A percentile compares a stretch with the other conserved stretches of the same genome.
Conservation (phyloP, 2,113 vertebrate species). For the Collichthys lucidus region DNA sequence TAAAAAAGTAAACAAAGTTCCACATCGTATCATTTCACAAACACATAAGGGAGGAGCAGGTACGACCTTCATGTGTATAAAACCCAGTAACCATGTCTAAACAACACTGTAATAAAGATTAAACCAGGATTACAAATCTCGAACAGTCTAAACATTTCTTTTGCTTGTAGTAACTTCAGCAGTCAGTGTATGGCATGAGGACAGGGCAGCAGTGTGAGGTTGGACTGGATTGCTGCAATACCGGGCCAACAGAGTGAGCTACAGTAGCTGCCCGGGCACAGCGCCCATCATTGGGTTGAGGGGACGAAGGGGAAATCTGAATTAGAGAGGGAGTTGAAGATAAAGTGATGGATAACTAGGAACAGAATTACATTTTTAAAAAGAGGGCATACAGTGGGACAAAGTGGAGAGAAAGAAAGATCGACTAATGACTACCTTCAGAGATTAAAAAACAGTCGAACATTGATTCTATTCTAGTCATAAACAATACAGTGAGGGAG, state of each 20-base stretch:
- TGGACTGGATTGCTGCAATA: constrained; percentile 12
- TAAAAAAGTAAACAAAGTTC: constrained; percentile 21
- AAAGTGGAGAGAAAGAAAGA: background rate
- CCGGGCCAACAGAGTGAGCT: background rate
- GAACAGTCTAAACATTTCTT: constrained; percentile 3
- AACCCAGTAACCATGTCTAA: background rate
- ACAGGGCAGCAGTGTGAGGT: constrained; percentile 9
- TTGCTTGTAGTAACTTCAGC: background rate
- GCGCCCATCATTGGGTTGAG: constrained; percentile 27
- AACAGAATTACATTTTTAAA: constrained; percentile 15
- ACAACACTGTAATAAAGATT: background rate
- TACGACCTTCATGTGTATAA: background rate
- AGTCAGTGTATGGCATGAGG: background rate
- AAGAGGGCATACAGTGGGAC: background rate
- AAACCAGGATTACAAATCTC: constrained; percentile 13
- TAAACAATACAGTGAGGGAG: background rate
- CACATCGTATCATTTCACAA: background rate
- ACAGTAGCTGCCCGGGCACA: constrained; percentile 21
- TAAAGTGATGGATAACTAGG: constrained; percentile 40
- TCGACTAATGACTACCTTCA: background rate
- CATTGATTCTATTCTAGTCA: background rate
- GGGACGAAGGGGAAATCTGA: background rate
- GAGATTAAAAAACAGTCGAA: background rate
- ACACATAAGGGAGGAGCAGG: background rate
- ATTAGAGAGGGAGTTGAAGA: constrained; percentile 24